These are phyloP conservation scores for Agrotis ipsilon DNA, from an alignment of 2,888 invertebrate genomes.

Conservation along the genomic window DNA sequence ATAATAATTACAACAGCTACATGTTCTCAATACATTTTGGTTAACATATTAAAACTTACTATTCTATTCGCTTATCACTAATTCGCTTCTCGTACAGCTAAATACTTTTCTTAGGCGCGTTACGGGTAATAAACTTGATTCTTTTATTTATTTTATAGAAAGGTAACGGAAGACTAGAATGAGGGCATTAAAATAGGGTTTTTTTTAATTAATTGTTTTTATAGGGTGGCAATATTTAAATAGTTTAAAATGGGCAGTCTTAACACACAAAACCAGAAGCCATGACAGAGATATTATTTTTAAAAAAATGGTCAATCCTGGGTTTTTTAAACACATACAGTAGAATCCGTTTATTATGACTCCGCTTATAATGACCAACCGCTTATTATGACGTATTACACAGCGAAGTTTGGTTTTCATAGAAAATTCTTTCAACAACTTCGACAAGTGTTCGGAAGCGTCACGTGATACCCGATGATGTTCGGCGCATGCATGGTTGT, in stretches of 20 bases:
- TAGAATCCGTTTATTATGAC: too few relatives aligned
- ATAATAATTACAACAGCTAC: slow-evolving; percentile 57
- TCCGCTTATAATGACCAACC: too few relatives aligned
- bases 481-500: too few relatives aligned
- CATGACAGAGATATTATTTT: too few relatives aligned
- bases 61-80: slow-evolving; percentile 64
- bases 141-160: neutral
- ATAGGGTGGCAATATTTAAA: neutral
- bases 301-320: too few relatives aligned
- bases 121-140: slow-evolving; percentile 50
- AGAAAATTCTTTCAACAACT: too few relatives aligned
- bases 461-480: too few relatives aligned
- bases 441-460: too few relatives aligned
- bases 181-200: neutral
- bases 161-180: slow-evolving; percentile 46
- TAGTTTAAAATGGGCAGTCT: neutral
- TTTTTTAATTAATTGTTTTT: neutral
- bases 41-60: slow-evolving; percentile 61
- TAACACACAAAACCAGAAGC: too few relatives aligned
- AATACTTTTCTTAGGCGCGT: slow-evolving; percentile 63
- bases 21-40: slow-evolving; percentile 58
- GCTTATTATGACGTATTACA: too few relatives aligned
- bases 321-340: too few relatives aligned
- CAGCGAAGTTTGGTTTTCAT: too few relatives aligned
- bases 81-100: slow-evolving; percentile 49